These are phyloP conservation scores for Chiloscyllium plagiosum DNA, from an alignment of 2,113 vertebrate species.

Conservation along the genomic window DNA sequence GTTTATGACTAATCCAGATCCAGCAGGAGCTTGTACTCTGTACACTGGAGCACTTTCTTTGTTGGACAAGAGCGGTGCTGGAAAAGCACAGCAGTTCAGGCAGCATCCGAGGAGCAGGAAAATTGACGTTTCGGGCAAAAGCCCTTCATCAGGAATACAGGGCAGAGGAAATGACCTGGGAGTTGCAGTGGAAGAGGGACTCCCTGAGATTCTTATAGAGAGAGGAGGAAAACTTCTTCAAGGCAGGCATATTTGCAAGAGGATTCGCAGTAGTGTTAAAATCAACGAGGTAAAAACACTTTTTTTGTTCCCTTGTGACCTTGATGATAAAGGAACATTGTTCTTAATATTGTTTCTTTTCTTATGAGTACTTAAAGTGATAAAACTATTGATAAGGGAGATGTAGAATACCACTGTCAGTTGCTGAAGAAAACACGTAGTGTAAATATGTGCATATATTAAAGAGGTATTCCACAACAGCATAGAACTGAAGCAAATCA, in stretches of 20 bases:
- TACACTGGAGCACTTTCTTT: neutral
- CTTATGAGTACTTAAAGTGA: neutral
- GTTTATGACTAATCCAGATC: neutral
- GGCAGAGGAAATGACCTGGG: no score
- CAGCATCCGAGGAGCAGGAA: no score
- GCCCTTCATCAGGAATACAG: no score
- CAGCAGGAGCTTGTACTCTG: neutral
- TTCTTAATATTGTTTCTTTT: slow-evolving; percentile 25
- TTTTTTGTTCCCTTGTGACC: neutral
- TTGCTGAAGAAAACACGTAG: neutral
- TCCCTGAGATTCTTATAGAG: no score
- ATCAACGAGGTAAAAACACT: no score
- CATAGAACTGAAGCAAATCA: neutral
- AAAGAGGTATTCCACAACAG: neutral
- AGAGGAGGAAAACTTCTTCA: no score
- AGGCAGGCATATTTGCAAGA: no score
- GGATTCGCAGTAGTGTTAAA: no score
- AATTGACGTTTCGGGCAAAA: no score
- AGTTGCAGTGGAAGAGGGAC: no score
- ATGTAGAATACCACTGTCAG: neutral
- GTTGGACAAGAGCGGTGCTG: neutral
- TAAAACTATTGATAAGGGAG: slow-evolving; percentile 12
- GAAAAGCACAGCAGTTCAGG: no score
- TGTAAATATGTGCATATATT: neutral
- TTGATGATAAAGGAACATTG: neutral